Conservation (phyloP, 2,113 vertebrate genomes). For the Pampusana beccarii region DNA sequence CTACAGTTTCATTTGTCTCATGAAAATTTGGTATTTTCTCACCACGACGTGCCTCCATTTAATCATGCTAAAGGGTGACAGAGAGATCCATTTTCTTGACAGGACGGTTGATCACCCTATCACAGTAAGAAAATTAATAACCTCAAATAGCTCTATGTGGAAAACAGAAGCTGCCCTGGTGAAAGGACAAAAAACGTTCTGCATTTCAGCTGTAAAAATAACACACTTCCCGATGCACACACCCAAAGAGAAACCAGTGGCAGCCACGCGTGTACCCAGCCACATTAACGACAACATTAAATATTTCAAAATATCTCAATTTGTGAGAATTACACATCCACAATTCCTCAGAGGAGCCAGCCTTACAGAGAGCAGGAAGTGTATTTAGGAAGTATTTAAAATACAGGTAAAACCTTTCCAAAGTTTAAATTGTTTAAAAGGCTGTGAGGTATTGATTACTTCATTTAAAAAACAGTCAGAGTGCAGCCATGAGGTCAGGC, state of each 20-base stretch:
- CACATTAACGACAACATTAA: not conserved
- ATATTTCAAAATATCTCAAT: not conserved
- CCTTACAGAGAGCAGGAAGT: not conserved
- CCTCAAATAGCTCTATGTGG: constrained; percentile 66
- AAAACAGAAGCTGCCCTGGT: constrained; percentile 34
- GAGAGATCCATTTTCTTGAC: constrained; percentile 85
- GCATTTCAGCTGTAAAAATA: not conserved
- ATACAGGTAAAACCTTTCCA: constrained; percentile 39
- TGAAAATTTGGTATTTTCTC: constrained; percentile 77
- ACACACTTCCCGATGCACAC: not conserved
- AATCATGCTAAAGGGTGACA: constrained; percentile 81
- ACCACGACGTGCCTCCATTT: constrained; percentile 68
- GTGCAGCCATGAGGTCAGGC: constrained; percentile 70
- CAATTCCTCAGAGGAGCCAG: not conserved
- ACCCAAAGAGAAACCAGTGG: fast-evolving
- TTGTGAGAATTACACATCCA: fast-evolving
- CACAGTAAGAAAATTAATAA: constrained; percentile 83
- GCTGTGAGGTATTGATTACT: constrained; percentile 62
- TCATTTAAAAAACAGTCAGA: constrained; percentile 72
- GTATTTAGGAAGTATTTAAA: constrained; percentile 23
- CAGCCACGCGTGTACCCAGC: too few species aligned
- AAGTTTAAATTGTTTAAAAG: constrained; percentile 61
- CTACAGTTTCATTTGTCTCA: constrained; percentile 76
- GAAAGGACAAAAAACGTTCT: constrained; percentile 19
- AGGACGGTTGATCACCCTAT: constrained; percentile 85